phyloP scores from a whole-genome alignment of 2,113 vertebrate genomes.

The Pseudorasbora parva region DNA sequence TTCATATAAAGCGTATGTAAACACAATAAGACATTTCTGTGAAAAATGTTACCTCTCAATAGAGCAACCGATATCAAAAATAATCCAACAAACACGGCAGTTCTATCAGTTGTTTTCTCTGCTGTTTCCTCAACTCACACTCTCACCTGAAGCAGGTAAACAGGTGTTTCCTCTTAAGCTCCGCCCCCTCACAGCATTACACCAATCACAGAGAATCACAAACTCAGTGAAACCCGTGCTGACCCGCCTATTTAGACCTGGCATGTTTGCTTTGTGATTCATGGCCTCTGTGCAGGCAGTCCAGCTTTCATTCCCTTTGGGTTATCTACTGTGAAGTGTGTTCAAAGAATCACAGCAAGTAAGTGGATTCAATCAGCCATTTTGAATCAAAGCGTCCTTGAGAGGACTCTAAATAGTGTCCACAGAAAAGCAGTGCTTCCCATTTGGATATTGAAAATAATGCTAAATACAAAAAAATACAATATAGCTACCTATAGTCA shows the following conservation, averaged over 20 bases:
- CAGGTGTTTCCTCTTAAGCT: conserved; percentile 53
- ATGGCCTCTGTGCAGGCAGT: not conserved
- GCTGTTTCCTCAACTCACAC: conserved; percentile 40
- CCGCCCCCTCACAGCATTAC: conserved; percentile 68
- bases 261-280: conserved; percentile 4
- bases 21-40: not conserved
- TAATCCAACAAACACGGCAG: conserved; percentile 48
- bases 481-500: not conserved
- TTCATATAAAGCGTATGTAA: not conserved
- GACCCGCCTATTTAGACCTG: not conserved
- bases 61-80: not conserved
- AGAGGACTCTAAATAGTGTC: not conserved
- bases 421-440: not conserved
- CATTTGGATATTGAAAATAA: not conserved
- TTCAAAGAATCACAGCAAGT: not conserved
- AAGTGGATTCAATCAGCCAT: not conserved
- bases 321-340: not conserved
- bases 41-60: conserved; percentile 8
- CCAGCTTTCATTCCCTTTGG: not conserved
- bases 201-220: conserved; percentile 8
- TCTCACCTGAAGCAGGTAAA: conserved; percentile 68
- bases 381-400: not conserved
- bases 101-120: conserved; percentile 9
- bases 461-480: not conserved
- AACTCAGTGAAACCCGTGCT: not conserved